Conservation (phyloP, 2,113 vertebrate species). For the Misgurnus mizolepis region DNA sequence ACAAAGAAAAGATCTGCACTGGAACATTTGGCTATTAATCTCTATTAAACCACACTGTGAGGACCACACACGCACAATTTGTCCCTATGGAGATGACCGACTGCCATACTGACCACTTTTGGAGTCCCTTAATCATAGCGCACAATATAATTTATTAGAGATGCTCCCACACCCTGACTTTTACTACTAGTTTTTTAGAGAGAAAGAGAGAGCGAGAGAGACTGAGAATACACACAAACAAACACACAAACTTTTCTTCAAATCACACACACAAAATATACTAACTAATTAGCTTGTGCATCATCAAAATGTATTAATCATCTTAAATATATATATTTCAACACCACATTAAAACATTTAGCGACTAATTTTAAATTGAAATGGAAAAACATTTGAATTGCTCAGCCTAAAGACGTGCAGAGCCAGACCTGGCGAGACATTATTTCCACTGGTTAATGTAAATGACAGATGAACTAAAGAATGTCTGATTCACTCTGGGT, state of each 20-base stretch:
- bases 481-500: constrained; percentile 49
- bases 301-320: not conserved
- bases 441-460: constrained; percentile 62
- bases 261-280: not conserved
- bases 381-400: not conserved
- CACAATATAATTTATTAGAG: constrained; percentile 46
- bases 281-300: not conserved
- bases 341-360: not conserved
- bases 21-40: not conserved
- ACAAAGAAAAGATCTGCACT: not conserved
- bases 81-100: constrained; percentile 46
- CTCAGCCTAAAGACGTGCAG: not conserved
- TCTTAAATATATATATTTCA: not conserved
- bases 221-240: constrained; percentile 22
- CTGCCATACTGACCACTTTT: constrained; percentile 43
- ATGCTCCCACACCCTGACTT: constrained; percentile 37
- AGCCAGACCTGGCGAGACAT: constrained; percentile 40
- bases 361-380: not conserved
- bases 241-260: not conserved
- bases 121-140: constrained; percentile 45
- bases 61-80: constrained; percentile 44
- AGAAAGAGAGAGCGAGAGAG: not conserved
- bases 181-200: not conserved
- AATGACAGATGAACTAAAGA: constrained; percentile 73
- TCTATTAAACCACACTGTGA: not conserved